Evolutionary conservation across 2,888 invertebrate genomes (phyloP).

Genomic region (Fissipunctia ypsillon): DNA sequence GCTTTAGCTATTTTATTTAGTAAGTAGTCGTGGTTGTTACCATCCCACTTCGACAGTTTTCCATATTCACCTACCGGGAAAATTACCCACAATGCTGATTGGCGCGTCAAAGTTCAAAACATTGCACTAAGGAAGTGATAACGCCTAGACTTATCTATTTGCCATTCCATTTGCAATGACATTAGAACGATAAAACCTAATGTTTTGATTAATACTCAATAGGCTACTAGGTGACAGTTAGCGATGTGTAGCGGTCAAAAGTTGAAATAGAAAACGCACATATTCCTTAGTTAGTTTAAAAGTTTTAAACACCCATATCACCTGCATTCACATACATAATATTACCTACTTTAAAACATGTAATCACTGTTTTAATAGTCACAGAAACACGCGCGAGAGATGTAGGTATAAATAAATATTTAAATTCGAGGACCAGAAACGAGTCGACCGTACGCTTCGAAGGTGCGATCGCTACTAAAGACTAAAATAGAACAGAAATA

Average conservation of each 20-base stretch:
- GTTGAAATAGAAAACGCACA: conserved; percentile 10
- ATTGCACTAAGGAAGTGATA: conserved; percentile 28
- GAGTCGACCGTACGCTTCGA: conserved; percentile 24
- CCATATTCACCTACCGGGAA: background rate
- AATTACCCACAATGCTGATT: background rate
- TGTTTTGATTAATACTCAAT: conserved; percentile 28
- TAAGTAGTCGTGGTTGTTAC: background rate
- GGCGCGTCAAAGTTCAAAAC: conserved; percentile 40
- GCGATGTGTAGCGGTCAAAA: conserved; percentile 27
- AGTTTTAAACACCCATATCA: conserved; percentile 35
- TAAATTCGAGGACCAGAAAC: background rate
- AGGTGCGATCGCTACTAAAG: conserved; percentile 28
- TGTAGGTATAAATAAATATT: conserved; percentile 9
- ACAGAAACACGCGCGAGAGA: conserved; percentile 33
- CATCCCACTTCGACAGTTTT: background rate
- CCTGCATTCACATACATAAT: conserved; percentile 31
- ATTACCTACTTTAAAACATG: conserved; percentile 29
- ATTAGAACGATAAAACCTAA: conserved; percentile 27
- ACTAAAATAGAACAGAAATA: too few relatives aligned
- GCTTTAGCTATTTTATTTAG: background rate
- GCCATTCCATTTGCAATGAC: conserved; percentile 45
- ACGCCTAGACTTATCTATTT: conserved; percentile 35
- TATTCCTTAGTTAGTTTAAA: background rate
- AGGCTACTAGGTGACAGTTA: background rate
- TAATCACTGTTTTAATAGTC: conserved; percentile 44